Percentiles rank a stretch among this genome's conserved stretches.
These are phyloP conservation scores for Cydia pomonella DNA, from an alignment of 1,140 invertebrate species.

Conservation along the genomic window DNA sequence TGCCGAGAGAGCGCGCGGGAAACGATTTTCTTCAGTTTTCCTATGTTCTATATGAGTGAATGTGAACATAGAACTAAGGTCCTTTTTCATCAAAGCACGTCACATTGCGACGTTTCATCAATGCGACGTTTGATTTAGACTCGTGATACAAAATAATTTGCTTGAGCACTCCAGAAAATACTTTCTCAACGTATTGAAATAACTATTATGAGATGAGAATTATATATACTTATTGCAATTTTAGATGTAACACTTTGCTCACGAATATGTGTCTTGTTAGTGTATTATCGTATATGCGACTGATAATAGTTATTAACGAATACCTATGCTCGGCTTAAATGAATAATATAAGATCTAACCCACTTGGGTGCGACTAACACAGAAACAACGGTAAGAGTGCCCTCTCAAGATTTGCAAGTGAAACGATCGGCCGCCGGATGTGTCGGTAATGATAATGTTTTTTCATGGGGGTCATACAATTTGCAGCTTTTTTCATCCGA, in stretches of 20 bases:
- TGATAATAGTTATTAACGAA: background rate
- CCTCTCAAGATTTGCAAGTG: constrained; percentile 71
- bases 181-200: background rate
- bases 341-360: background rate
- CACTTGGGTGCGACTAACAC: constrained; percentile 45
- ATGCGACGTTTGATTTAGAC: constrained; percentile 36
- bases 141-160: constrained; percentile 15
- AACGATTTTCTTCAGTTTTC: constrained; percentile 48
- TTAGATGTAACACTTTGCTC: too few relatives aligned
- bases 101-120: constrained; percentile 47
- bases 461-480: constrained; percentile 76
- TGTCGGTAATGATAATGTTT: constrained; percentile 72
- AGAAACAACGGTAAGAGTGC: constrained; percentile 42
- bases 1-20: constrained; percentile 43
- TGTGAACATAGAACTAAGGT: constrained; percentile 59
- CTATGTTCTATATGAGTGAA: constrained; percentile 67
- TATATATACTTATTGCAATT: too few relatives aligned
- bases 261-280: background rate
- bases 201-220: background rate
- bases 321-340: background rate
- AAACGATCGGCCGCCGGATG: constrained; percentile 64
- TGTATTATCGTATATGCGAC: background rate
- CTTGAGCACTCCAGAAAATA: constrained; percentile 11
- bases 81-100: constrained; percentile 71
- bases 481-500: constrained; percentile 75